Percentiles rank a stretch among this genome's conserved stretches.
Conservation (phyloP, 2,888 invertebrate genomes). For the Antheraea yamamai region DNA sequence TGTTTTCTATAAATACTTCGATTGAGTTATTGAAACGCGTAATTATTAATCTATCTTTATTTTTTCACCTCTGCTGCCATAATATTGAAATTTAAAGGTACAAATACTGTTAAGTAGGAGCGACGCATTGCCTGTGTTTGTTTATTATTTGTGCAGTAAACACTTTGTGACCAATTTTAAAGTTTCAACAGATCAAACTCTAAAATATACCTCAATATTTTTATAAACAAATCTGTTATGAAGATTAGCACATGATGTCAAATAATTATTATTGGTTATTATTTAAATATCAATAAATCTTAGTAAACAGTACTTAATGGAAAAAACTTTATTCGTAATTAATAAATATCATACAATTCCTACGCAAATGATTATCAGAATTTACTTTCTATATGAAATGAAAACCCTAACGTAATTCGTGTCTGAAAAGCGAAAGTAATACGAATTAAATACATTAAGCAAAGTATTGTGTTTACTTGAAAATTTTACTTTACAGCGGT, state of each 20-base stretch:
- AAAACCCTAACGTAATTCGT: not conserved
- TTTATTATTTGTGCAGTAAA: not conserved
- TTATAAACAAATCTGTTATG: not conserved
- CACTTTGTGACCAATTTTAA: not conserved
- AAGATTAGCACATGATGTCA: not conserved
- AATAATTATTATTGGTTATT: not conserved
- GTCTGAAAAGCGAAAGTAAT: not conserved
- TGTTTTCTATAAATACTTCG: not conserved
- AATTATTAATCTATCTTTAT: not conserved
- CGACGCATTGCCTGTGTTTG: not conserved
- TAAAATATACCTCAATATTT: not conserved
- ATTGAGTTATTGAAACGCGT: not conserved
- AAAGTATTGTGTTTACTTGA: not conserved
- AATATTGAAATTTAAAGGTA: not conserved
- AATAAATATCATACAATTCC: not conserved
- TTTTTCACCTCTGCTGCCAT: not conserved
- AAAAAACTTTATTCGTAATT: not conserved
- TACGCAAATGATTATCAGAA: not conserved
- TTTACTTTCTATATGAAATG: not conserved
- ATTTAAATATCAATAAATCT: not conserved
- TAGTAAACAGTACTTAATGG: not conserved
- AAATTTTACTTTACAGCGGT: not conserved
- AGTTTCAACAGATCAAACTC: not conserved
- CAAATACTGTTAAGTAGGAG: not conserved
- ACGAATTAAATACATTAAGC: not conserved